Percentiles rank a stretch among this genome's conserved stretches.
Evolutionary conservation across 2,113 vertebrate genomes (phyloP).

Genomic region (Emydocephalus ijimae): DNA sequence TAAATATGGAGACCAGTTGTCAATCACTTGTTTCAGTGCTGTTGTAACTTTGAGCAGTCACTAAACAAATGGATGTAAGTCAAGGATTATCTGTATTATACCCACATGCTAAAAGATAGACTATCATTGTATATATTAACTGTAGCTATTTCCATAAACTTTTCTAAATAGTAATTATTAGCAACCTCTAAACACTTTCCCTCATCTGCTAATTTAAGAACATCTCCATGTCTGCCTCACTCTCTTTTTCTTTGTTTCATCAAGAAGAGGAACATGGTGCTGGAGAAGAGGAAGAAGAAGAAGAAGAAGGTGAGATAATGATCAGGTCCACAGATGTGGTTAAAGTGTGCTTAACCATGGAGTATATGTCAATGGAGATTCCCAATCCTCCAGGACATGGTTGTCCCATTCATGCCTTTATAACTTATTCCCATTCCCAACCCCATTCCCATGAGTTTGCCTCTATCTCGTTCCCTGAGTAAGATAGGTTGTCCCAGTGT

Average conservation of each 20-base stretch:
- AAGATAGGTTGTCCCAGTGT: not conserved
- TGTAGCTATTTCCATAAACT: not conserved
- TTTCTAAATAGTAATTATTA: not conserved
- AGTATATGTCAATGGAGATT: not conserved
- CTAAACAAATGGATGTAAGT: too few relatives aligned
- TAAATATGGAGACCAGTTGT: too few relatives aligned
- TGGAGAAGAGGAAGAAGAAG: constrained; percentile 37
- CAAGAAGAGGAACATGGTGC: constrained; percentile 38
- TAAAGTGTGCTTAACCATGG: not conserved
- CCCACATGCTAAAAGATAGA: not conserved
- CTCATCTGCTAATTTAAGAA: not conserved
- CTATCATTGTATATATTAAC: not conserved
- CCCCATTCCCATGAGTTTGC: not conserved
- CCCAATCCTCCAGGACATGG: not conserved
- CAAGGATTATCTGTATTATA: not conserved
- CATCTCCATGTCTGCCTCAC: not conserved
- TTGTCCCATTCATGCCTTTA: not conserved
- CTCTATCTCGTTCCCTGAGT: not conserved
- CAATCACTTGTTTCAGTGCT: too few relatives aligned
- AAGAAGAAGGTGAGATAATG: constrained; percentile 37
- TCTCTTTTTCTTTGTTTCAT: constrained; percentile 1
- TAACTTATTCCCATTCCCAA: not conserved
- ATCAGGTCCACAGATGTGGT: not conserved
- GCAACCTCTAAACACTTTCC: not conserved
- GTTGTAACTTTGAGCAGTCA: too few relatives aligned